phyloP scores from a whole-genome alignment of 1,140 invertebrate genomes.

The Brachionus rotundiformis region DNA sequence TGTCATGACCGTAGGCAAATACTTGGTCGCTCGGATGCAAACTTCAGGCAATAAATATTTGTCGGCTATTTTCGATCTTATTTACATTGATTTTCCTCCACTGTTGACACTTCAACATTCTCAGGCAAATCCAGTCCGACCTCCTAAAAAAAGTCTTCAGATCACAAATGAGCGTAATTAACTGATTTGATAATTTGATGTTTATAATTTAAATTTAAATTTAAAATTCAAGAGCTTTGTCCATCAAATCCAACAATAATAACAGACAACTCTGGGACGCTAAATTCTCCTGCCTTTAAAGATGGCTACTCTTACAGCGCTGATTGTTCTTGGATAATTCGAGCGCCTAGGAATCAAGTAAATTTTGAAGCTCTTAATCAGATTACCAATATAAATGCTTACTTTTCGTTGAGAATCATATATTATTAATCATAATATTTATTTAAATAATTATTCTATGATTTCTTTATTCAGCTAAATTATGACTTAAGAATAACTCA shows the following conservation, averaged over 20 bases:
- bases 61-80: constrained; percentile 28
- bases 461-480: no score
- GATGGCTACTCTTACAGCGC: background rate
- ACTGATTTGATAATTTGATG: background rate
- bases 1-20: constrained; percentile 3
- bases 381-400: no score
- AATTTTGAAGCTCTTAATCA: no score
- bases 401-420: no score
- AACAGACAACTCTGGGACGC: background rate
- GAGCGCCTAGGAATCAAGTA: constrained; percentile 47
- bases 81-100: background rate
- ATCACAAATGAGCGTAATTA: constrained; percentile 24
- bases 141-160: background rate
- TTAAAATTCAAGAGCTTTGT: constrained; percentile 17
- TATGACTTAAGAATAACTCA: no score
- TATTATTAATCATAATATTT: no score
- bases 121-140: background rate
- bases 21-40: constrained; percentile 34
- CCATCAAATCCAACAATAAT: constrained; percentile 3
- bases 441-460: no score
- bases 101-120: background rate
- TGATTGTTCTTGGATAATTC: constrained; percentile 39
- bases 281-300: constrained; percentile 33
- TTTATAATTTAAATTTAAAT: background rate
- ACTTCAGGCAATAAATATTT: constrained; percentile 32